Percentiles rank a stretch among this genome's conserved stretches.
These are phyloP conservation scores for Dolichallabes microphthalmus DNA, from an alignment of 2,113 vertebrate genomes.

Conservation along the genomic window DNA sequence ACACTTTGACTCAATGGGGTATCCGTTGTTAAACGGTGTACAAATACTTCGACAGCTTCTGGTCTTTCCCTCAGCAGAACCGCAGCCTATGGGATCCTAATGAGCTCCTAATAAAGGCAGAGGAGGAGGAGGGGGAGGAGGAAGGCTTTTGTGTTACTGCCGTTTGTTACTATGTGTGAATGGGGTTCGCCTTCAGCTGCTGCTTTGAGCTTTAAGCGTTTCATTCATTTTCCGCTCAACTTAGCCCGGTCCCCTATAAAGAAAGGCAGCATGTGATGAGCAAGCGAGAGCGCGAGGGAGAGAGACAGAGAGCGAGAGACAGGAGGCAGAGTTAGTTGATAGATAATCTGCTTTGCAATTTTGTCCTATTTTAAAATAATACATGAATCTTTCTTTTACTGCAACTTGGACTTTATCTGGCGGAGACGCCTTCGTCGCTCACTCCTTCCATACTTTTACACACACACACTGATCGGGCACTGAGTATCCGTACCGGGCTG, in stretches of 20 bases:
- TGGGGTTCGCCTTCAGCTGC: slow-evolving; percentile 41
- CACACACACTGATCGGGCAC: neutral
- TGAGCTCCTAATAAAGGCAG: slow-evolving; percentile 13
- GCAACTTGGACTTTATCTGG: neutral
- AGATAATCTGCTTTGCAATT: neutral
- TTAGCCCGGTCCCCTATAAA: slow-evolving; percentile 36
- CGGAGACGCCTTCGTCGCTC: neutral
- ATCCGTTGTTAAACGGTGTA: neutral
- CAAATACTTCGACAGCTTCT: neutral
- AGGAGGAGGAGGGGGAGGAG: slow-evolving; percentile 22
- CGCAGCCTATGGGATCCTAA: slow-evolving; percentile 1
- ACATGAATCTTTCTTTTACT: neutral
- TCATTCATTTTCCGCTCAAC: slow-evolving; percentile 56
- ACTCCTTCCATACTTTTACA: neutral
- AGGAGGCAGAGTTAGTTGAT: neutral
- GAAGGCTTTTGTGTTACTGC: slow-evolving; percentile 38
- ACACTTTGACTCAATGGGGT: neutral
- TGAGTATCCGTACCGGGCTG: neutral
- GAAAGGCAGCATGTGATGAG: slow-evolving; percentile 12
- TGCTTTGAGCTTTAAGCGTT: slow-evolving; percentile 36
- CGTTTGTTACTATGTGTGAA: slow-evolving; percentile 39
- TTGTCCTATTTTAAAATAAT: neutral
- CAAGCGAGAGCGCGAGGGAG: neutral
- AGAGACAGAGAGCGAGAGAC: neutral
- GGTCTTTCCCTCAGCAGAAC: neutral